Conservation (phyloP, 1,140 invertebrate genomes). For the Plectrocnemia conspersa region DNA sequence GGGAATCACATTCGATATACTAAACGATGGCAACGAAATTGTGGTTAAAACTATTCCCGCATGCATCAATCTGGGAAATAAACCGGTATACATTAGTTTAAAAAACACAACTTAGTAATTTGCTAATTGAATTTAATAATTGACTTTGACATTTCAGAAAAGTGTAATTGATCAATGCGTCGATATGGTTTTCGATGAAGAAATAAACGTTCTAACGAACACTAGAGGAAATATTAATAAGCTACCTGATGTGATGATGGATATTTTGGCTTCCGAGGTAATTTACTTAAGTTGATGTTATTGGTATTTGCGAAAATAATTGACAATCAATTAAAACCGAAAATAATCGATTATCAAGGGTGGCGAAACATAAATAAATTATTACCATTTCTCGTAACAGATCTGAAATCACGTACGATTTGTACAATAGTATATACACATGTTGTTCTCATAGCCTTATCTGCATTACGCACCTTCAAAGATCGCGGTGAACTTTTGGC, state of each 20-base stretch:
- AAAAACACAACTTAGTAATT: slow-evolving; percentile 26
- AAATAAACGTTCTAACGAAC: slow-evolving; percentile 38
- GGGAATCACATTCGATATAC: slow-evolving; percentile 37
- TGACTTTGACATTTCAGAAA: slow-evolving; percentile 13
- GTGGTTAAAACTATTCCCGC: slow-evolving; percentile 21
- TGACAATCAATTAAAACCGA: neutral
- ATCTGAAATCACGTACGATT: no score
- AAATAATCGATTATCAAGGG: neutral
- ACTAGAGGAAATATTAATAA: slow-evolving; percentile 38
- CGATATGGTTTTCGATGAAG: slow-evolving; percentile 40
- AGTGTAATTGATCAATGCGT: slow-evolving; percentile 30
- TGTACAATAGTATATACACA: no score
- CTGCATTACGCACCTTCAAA: no score
- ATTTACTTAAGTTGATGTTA: slow-evolving; percentile 44
- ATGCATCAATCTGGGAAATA: slow-evolving; percentile 12
- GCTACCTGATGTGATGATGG: slow-evolving; percentile 43
- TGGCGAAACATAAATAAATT: neutral
- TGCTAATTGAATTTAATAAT: slow-evolving; percentile 19
- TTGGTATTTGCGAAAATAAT: neutral
- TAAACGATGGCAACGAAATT: slow-evolving; percentile 19
- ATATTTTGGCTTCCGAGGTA: slow-evolving; percentile 48
- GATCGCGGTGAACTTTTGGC: no score
- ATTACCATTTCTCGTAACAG: neutral
- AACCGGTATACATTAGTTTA: slow-evolving; percentile 7
- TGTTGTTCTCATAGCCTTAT: no score